Evolutionary conservation across 2,113 vertebrate genomes (phyloP).

Genomic region (Erpornis zantholeuca): DNA sequence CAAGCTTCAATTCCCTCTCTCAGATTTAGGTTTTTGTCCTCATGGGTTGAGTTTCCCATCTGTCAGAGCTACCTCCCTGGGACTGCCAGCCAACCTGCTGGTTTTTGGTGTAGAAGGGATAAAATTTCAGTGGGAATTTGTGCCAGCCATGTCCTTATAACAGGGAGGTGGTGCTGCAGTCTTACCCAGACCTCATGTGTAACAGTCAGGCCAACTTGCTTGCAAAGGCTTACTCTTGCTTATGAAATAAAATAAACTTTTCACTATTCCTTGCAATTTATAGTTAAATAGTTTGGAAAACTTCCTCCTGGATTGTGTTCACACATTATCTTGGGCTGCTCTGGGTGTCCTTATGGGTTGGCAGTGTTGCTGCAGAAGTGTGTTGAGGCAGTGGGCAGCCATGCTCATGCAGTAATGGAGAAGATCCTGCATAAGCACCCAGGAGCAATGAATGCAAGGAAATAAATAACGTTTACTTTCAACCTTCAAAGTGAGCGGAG

Average conservation of each 20-base stretch:
- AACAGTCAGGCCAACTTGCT: neutral
- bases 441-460: neutral
- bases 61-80: neutral
- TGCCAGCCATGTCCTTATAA: neutral
- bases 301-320: neutral
- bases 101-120: neutral
- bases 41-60: neutral
- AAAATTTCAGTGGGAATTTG: neutral
- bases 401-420: fast-evolving
- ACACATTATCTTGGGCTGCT: neutral
- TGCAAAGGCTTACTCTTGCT: neutral
- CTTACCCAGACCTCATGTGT: neutral
- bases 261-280: neutral
- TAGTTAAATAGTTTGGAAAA: neutral
- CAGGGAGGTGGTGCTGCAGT: neutral
- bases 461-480: neutral
- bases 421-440: neutral
- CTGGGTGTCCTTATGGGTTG: neutral
- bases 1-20: neutral
- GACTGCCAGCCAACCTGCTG: neutral
- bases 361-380: neutral
- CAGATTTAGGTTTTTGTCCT: neutral
- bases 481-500: neutral
- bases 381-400: neutral
- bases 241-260: neutral